Evolutionary conservation across 2,113 vertebrate species (phyloP).

Genomic region (Mellivora capensis): DNA sequence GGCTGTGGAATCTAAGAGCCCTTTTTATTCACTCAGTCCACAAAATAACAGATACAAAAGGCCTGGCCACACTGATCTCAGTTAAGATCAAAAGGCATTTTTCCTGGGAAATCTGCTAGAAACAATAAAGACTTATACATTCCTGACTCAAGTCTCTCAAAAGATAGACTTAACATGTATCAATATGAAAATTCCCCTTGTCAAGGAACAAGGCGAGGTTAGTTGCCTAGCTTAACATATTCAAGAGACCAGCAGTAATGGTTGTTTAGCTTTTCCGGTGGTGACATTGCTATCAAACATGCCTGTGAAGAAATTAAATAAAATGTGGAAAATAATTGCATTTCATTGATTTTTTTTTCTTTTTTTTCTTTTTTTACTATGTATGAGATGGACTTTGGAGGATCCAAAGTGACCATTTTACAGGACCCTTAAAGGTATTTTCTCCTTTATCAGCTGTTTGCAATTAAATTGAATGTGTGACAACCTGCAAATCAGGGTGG

Average conservation of each 20-base stretch:
- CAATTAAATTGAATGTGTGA: not conserved
- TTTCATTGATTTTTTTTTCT: not conserved
- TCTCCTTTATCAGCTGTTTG: not conserved
- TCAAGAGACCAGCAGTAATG: not conserved
- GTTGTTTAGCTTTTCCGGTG: not conserved
- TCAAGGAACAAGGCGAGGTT: not conserved
- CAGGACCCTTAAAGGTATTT: not conserved
- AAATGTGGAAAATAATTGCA: not conserved
- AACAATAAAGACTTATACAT: not conserved
- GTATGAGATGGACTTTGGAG: not conserved
- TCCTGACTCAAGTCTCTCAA: not conserved
- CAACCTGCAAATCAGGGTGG: not conserved
- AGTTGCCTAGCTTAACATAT: not conserved
- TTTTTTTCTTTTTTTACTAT: not conserved
- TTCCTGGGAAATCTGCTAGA: not conserved
- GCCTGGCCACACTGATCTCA: not conserved
- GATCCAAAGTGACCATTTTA: not conserved
- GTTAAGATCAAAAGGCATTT: constrained; percentile 14
- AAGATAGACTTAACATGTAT: not conserved
- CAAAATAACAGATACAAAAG: not conserved
- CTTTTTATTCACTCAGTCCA: not conserved
- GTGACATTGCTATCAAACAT: not conserved
- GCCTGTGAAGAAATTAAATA: constrained; percentile 1
- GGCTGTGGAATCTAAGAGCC: not conserved
- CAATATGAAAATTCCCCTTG: not conserved